Conservation (phyloP, 2,888 invertebrate genomes). For the Creontiades dilutus region DNA sequence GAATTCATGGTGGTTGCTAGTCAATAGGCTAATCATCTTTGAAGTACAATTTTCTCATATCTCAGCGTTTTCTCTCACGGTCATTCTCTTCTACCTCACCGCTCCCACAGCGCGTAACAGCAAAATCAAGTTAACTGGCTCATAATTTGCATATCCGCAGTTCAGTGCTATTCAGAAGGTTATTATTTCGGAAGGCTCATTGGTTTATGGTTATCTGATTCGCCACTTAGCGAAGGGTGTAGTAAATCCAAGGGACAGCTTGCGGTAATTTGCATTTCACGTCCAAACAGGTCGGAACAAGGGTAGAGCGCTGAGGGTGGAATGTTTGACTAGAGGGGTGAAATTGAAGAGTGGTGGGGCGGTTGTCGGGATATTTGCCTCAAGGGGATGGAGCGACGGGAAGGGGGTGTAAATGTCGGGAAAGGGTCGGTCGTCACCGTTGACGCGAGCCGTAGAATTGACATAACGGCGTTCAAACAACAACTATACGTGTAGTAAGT, state of each 20-base stretch:
- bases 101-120: too few relatives aligned
- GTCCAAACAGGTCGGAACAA: constrained; percentile 36
- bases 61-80: too few relatives aligned
- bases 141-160: constrained; percentile 13
- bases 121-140: too few relatives aligned
- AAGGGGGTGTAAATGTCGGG: constrained; percentile 1
- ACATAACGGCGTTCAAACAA: constrained; percentile 10
- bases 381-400: not conserved
- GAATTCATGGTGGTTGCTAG: too few relatives aligned
- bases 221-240: constrained; percentile 42
- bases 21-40: too few relatives aligned
- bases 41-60: too few relatives aligned
- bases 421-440: not conserved
- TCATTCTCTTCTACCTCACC: too few relatives aligned
- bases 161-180: not conserved
- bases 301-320: constrained; percentile 10
- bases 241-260: constrained; percentile 29
- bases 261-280: constrained; percentile 39
- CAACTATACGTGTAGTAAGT: not conserved
- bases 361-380: not conserved
- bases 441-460: constrained; percentile 5
- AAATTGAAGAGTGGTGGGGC: not conserved
- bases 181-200: constrained; percentile 8
- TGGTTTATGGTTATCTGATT: constrained; percentile 42
- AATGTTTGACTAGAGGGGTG: constrained; percentile 4